These are phyloP conservation scores for Phalanger gymnotis DNA, from an alignment of 2,797 vertebrate genomes.

Conservation along the genomic window DNA sequence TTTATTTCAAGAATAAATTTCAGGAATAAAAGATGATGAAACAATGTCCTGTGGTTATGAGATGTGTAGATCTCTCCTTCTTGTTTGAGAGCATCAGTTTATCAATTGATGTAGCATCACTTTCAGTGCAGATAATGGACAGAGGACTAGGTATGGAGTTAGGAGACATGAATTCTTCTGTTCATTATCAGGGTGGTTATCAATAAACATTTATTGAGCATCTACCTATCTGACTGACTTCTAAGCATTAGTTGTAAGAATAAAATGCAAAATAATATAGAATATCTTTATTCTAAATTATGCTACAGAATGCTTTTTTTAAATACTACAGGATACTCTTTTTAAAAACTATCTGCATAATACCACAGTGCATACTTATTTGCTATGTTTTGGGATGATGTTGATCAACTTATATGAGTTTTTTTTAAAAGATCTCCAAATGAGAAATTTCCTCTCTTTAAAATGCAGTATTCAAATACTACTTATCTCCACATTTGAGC, in stretches of 20 bases:
- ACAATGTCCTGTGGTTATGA: constrained; percentile 14
- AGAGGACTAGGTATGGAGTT: not conserved
- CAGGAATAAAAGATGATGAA: constrained; percentile 3
- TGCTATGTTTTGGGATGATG: not conserved
- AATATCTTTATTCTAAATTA: not conserved
- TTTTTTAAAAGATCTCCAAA: not conserved
- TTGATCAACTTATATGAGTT: not conserved
- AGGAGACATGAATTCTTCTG: not conserved
- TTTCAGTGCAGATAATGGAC: constrained; percentile 1
- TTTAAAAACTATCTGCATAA: not conserved
- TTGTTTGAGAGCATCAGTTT: not conserved
- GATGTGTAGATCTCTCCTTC: not conserved
- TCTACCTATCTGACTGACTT: constrained; percentile 18
- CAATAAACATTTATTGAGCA: constrained; percentile 23
- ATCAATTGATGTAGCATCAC: constrained; percentile 4
- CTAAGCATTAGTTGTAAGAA: not conserved
- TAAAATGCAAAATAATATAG: constrained; percentile 30
- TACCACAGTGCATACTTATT: not conserved
- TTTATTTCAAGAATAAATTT: constrained; percentile 28
- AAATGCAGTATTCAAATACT: not conserved
- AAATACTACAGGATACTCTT: no score
- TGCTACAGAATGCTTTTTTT: no score
- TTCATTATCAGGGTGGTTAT: constrained; percentile 28
- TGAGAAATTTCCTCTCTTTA: constrained; percentile 16
- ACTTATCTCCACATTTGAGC: not conserved